These are phyloP conservation scores for Lepidurus arcticus DNA, from an alignment of 1,140 invertebrate genomes.

Conservation along the genomic window DNA sequence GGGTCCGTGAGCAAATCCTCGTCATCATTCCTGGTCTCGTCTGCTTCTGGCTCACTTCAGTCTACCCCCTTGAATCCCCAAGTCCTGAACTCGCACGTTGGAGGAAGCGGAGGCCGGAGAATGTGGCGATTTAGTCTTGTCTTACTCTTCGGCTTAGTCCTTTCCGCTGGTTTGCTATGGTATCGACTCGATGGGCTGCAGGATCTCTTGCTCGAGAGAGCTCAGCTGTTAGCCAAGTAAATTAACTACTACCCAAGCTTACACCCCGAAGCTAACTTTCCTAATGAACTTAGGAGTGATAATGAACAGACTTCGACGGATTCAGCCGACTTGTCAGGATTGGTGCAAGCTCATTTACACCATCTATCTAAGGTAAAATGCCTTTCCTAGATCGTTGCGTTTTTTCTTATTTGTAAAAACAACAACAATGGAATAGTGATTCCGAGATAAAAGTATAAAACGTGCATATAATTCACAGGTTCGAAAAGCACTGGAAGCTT, in stretches of 20 bases:
- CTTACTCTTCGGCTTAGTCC: conserved; percentile 46
- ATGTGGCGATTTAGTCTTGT: conserved; percentile 46
- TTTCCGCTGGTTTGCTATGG: conserved; percentile 47
- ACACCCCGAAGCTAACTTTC: background rate
- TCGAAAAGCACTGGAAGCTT: conserved; percentile 9
- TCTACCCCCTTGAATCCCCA: background rate
- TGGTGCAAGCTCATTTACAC: conserved; percentile 12
- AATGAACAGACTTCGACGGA: background rate
- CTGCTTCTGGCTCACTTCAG: background rate
- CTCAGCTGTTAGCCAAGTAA: conserved; percentile 38
- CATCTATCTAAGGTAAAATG: conserved; percentile 6
- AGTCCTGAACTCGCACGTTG: background rate
- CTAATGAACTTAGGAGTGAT: background rate
- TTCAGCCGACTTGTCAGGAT: background rate
- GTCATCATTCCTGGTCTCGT: background rate
- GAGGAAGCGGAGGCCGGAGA: conserved; percentile 38
- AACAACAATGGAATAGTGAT: background rate
- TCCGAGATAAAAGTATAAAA: background rate
- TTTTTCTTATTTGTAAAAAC: background rate
- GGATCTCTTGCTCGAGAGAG: conserved; percentile 41
- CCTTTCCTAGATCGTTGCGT: background rate
- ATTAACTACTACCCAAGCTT: background rate
- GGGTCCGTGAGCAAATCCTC: conserved; percentile 3
- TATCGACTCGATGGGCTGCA: conserved; percentile 49
- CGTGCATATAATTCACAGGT: background rate